Conservation (phyloP, 2,113 vertebrate species). For the human region DNA sequence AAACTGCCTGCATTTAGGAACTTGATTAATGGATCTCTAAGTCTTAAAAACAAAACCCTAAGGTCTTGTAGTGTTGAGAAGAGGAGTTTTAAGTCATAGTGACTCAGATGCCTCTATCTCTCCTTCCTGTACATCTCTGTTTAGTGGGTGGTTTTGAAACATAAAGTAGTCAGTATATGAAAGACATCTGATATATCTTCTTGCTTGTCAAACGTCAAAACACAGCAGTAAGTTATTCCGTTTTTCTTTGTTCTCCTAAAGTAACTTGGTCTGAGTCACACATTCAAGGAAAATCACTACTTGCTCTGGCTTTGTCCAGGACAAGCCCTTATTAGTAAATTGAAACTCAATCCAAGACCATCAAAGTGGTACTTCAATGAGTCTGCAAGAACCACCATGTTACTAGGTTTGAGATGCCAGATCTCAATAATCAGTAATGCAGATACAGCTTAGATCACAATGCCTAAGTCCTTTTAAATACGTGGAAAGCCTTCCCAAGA, state of each 20-base stretch:
- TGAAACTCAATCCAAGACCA: background rate
- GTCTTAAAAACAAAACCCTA: background rate
- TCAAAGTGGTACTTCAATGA: no score
- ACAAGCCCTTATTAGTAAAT: background rate
- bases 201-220: background rate
- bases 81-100: no score
- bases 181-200: background rate
- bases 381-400: no score
- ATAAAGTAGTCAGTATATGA: background rate
- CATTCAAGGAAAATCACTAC: background rate
- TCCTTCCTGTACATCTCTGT: background rate
- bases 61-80: background rate
- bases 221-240: background rate
- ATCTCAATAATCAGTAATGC: no score
- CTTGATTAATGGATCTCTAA: accelerated
- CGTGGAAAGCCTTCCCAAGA: no score
- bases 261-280: background rate
- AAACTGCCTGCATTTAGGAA: background rate
- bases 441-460: no score
- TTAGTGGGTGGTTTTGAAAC: background rate
- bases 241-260: background rate
- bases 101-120: accelerated
- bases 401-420: no score
- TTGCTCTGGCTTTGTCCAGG: background rate
- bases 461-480: no score